Percentiles rank a stretch among this genome's conserved stretches.
Conservation (phyloP, 2,113 vertebrate genomes). For the Rana temporaria region DNA sequence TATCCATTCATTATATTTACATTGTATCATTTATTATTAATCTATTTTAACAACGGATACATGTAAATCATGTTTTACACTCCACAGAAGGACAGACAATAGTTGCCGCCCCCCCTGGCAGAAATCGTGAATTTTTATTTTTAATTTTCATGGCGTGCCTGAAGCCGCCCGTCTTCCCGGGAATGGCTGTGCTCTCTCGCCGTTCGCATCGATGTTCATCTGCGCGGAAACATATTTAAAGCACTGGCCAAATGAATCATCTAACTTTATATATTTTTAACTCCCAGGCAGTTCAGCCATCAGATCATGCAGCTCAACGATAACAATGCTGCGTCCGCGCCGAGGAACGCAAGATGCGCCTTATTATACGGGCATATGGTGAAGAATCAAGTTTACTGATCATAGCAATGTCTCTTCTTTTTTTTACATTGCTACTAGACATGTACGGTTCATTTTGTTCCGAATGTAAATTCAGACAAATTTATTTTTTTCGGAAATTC, state of each 20-base stretch:
- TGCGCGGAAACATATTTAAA: conserved; percentile 62
- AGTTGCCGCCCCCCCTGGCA: no score
- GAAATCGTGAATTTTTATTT: background rate
- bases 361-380: no score
- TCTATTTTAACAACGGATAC: background rate
- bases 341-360: background rate
- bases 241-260: conserved; percentile 51
- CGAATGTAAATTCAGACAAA: no score
- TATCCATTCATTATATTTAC: no score
- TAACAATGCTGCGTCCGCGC: background rate
- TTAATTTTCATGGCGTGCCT: conserved; percentile 37
- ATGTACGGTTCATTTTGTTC: no score
- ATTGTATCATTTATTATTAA: no score
- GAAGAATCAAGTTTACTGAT: no score
- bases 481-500: no score
- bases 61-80: background rate
- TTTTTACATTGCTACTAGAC: no score
- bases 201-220: conserved; percentile 62
- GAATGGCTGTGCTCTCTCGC: conserved; percentile 59
- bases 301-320: conserved; percentile 35
- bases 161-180: conserved; percentile 54
- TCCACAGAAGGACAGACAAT: background rate
- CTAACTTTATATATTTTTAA: conserved; percentile 41
- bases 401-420: no score
- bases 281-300: conserved; percentile 38